Conservation (phyloP, 2,888 invertebrate species). For the Toxonevra muliebris region DNA sequence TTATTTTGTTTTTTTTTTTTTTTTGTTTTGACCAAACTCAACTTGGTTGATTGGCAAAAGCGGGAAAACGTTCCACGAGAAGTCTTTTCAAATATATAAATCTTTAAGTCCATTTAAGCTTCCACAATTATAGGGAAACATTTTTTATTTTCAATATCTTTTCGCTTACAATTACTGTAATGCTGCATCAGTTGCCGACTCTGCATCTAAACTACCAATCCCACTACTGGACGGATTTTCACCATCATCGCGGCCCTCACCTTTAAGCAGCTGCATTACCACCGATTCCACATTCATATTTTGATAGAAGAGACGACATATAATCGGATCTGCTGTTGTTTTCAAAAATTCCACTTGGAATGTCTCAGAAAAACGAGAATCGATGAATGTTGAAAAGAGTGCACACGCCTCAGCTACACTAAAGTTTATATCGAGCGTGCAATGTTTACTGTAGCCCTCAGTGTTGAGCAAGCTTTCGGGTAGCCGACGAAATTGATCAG, state of each 20-base stretch:
- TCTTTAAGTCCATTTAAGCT: no score
- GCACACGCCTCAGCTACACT: conserved; percentile 73
- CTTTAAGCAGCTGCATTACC: conserved; percentile 46
- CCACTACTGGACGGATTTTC: conserved; percentile 35
- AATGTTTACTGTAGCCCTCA: conserved; percentile 70
- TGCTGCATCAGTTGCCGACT: neutral
- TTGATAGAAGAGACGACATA: conserved; percentile 60
- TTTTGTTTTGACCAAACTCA: neutral
- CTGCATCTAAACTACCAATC: conserved; percentile 19
- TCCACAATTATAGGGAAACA: no score
- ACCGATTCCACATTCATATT: conserved; percentile 56
- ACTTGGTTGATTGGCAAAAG: conserved; percentile 7
- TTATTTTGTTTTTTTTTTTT: no score
- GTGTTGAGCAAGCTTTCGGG: conserved; percentile 69
- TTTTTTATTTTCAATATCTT: no score
- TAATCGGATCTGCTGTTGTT: conserved; percentile 44
- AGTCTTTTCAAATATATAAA: no score
- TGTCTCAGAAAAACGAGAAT: conserved; percentile 70
- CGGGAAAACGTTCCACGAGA: no score
- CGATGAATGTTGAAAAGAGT: conserved; percentile 73
- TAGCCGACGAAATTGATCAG: conserved; percentile 69
- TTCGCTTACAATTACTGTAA: neutral
- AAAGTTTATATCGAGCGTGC: conserved; percentile 68
- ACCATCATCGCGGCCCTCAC: conserved; percentile 18
- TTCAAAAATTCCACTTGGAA: conserved; percentile 62